Evolutionary conservation across 2,113 vertebrate genomes (phyloP).

Genomic region (Furnarius figulus): DNA sequence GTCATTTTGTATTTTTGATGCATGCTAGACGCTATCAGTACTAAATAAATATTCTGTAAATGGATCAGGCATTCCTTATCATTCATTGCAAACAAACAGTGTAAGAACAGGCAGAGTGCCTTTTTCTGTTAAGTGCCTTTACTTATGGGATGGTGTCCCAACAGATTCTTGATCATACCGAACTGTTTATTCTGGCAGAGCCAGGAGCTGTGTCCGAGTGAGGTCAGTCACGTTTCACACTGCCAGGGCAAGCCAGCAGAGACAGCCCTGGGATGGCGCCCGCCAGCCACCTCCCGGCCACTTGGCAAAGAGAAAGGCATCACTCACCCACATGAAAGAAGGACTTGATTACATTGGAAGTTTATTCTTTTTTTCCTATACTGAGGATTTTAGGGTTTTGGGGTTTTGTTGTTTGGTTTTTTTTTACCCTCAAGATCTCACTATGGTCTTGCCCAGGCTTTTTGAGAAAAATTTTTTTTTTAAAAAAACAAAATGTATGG

Average conservation of each 20-base stretch:
- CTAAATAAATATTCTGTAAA: background rate
- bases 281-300: background rate
- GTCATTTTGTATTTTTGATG: background rate
- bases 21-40: background rate
- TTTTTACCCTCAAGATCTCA: background rate
- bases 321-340: background rate
- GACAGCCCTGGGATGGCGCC: background rate
- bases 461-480: background rate
- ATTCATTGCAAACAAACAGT: background rate
- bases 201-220: background rate
- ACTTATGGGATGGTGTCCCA: background rate
- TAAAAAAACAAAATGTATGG: background rate
- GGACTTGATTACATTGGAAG: rapidly evolving
- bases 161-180: rapidly evolving
- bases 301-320: background rate
- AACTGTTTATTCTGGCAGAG: rapidly evolving
- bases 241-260: background rate
- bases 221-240: rapidly evolving
- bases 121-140: background rate
- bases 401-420: background rate
- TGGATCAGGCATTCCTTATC: background rate
- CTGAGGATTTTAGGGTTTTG: background rate
- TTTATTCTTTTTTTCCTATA: background rate
- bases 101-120: background rate
- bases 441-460: background rate